Evolutionary conservation across 1,140 invertebrate genomes (phyloP).

Genomic region (Drosophila saltans): DNA sequence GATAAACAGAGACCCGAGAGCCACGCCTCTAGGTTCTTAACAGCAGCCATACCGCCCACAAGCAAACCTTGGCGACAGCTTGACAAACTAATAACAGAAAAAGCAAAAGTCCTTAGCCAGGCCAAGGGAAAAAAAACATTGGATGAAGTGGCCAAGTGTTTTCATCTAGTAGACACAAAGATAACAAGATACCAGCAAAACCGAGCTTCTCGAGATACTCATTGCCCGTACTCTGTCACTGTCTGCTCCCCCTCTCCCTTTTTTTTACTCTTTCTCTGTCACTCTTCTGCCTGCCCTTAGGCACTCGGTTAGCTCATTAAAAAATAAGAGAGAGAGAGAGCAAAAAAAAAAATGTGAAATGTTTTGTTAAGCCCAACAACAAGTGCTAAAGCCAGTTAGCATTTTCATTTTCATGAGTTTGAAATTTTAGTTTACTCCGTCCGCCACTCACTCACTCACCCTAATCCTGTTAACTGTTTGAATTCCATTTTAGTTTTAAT

Average conservation of each 20-base stretch:
- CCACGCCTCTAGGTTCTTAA: not conserved
- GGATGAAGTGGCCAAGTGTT: slow-evolving; percentile 48
- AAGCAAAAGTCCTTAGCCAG: slow-evolving; percentile 33
- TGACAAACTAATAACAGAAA: slow-evolving; percentile 74
- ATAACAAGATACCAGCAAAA: slow-evolving; percentile 22
- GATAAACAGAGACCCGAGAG: slow-evolving; percentile 48
- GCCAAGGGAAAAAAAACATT: slow-evolving; percentile 9
- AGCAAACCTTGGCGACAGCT: slow-evolving; percentile 61
- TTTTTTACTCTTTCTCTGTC: slow-evolving; percentile 15
- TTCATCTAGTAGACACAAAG: slow-evolving; percentile 21
- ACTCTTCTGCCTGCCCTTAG: slow-evolving; percentile 17
- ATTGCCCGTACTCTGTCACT: slow-evolving; percentile 1
- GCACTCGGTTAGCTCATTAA: slow-evolving; percentile 74
- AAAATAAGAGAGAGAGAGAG: slow-evolving; percentile 49
- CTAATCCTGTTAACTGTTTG: slow-evolving; percentile 26
- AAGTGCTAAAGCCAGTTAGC: slow-evolving; percentile 72
- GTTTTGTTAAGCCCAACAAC: slow-evolving; percentile 28
- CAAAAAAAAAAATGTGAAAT: not conserved
- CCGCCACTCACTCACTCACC: slow-evolving; percentile 21
- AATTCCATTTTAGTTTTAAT: slow-evolving; percentile 13
- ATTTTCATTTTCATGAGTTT: slow-evolving; percentile 65
- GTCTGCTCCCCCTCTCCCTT: too few relatives aligned
- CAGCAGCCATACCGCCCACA: not conserved
- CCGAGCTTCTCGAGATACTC: not conserved
- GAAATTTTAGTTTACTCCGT: slow-evolving; percentile 31